Evolutionary conservation across 2,113 vertebrate genomes (phyloP).

Genomic region (Pelmatolapia mariae): DNA sequence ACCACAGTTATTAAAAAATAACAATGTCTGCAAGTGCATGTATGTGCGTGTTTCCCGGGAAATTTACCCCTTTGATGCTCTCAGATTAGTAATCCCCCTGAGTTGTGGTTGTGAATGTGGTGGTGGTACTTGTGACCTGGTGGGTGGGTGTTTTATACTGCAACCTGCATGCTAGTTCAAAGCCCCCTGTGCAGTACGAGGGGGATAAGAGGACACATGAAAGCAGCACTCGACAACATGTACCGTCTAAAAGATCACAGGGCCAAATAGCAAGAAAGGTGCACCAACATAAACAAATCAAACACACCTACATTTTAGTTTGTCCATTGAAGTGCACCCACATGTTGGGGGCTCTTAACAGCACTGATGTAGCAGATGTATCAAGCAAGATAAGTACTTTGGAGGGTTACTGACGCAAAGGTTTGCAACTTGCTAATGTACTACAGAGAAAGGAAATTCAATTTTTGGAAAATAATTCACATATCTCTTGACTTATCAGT

Average conservation of each 20-base stretch:
- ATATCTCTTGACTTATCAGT: background rate
- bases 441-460: background rate
- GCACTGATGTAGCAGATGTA: background rate
- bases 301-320: conserved; percentile 44
- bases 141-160: conserved; percentile 15
- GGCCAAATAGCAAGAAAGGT: background rate
- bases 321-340: conserved; percentile 45
- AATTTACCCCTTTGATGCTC: conserved; percentile 28
- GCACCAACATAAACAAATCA: conserved; percentile 61
- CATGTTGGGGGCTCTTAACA: conserved; percentile 25
- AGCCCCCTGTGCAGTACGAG: conserved; percentile 25
- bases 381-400: background rate
- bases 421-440: background rate
- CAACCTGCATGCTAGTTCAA: conserved; percentile 71
- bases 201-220: conserved; percentile 60
- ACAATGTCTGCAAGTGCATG: background rate
- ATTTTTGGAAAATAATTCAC: background rate
- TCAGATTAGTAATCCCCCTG: conserved; percentile 15
- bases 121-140: conserved; percentile 32
- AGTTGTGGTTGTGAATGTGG: conserved; percentile 1
- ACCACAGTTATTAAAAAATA: conserved; percentile 16
- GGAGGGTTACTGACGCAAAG: background rate
- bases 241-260: conserved; percentile 54
- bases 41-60: background rate
- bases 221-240: conserved; percentile 58